Base-by-base conservation (phyloP, 35 echinoderm and acorn worm species). In the Ptychodera flava region DNA sequence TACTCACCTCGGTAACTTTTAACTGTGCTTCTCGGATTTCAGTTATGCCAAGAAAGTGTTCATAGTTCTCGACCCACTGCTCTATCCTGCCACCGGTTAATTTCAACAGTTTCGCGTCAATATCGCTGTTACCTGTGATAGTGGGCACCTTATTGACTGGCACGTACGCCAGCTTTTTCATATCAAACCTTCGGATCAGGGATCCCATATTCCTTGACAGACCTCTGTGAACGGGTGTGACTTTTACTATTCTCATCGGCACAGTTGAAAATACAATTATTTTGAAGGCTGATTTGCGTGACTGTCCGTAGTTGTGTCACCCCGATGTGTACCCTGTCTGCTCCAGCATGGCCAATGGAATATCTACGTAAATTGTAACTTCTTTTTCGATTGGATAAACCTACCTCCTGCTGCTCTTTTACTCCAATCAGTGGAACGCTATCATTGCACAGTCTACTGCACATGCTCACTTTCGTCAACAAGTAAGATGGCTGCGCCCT, bases 11-110 rank as follows among this genome's bases (percentile, higher is more conserved):
- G 28, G 90, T 83, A 1, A 95, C 94, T 90, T 78, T 92, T 37
- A 85, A 84, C 78, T 95, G 94, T 36, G 94, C 88, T 37, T 78
- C 84, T 81, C 92, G 92, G 1, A 95, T 90, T 81, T 95, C 91
- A 37, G 86, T 85, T 29, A 95, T 92, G 0, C 94, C 94, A 35
- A 95, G 89, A 29, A 95, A 85, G 37, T 95, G 32, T 35, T 95
- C 94, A 77, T 95, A 95, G 1, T 88, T 45, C 27, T 78, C 34
- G 33, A 92, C 36, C 84, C 84, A 87, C 38, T 64, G 45, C 1
- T 80, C 16, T 79, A 92, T 84, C 16, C 88, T 38, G 32, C 88
- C 88, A 38, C 83, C 82, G 28, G 34, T 81, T n/a, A 37, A 14
- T 1, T 33, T 38, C 33, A 77, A 77, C 0, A 35, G 38, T 15